Evolutionary conservation across 2,797 vertebrate genomes (phyloP).

Genomic region (Spinibarbus caldwelli): DNA sequence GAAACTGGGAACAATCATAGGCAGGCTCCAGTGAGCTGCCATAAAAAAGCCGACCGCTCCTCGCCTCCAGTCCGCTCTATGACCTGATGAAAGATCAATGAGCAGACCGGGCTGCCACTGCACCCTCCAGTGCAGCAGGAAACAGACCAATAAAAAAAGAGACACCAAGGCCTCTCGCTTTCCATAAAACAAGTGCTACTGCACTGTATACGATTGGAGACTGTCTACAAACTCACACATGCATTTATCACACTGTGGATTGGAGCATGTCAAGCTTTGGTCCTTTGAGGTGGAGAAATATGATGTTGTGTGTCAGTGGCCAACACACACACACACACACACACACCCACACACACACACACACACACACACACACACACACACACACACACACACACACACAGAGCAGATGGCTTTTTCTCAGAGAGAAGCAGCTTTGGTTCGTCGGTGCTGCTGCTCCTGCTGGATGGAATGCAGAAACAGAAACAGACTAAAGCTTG

Average conservation of each 20-base stretch:
- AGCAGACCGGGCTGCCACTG: slow-evolving; percentile 68
- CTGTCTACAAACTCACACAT: neutral
- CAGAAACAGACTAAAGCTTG: neutral
- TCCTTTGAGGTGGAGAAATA: neutral
- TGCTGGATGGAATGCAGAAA: slow-evolving; percentile 79
- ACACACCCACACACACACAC: slow-evolving; percentile 21
- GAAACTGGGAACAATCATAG: slow-evolving; percentile 80
- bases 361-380: slow-evolving; percentile 18
- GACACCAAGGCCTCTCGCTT: slow-evolving; percentile 61
- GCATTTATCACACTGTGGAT: neutral
- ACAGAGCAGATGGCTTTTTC: slow-evolving; percentile 71
- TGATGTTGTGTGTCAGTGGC: neutral
- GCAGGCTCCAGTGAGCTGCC: slow-evolving; percentile 78
- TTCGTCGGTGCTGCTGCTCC: slow-evolving; percentile 78
- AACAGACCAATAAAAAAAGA: slow-evolving; percentile 70
- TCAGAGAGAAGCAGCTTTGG: slow-evolving; percentile 71
- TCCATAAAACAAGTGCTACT: slow-evolving; percentile 35
- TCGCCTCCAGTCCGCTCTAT: slow-evolving; percentile 70
- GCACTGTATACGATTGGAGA: neutral
- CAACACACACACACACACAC: neutral
- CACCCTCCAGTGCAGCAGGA: slow-evolving; percentile 67
- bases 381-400: slow-evolving; percentile 22
- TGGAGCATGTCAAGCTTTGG: neutral
- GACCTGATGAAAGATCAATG: slow-evolving; percentile 80
- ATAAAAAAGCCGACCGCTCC: slow-evolving; percentile 71